Conservation (phyloP, 1,140 invertebrate genomes). For the Diuraphis noxia region DNA sequence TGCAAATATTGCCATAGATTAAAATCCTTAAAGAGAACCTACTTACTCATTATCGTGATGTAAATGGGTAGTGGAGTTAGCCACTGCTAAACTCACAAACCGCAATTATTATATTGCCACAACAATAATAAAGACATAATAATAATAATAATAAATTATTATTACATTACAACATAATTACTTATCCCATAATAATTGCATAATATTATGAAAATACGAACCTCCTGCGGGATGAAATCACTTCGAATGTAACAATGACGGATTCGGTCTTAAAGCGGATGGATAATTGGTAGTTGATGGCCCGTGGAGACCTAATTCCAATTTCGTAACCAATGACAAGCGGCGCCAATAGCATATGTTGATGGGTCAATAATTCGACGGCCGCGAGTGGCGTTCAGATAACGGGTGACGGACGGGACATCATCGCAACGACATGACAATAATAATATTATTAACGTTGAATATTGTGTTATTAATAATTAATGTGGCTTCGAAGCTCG, state of each 20-base stretch:
- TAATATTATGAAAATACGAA: neutral
- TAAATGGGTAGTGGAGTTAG: neutral
- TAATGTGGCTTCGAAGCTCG: too few relatives aligned
- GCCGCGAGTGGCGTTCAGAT: neutral
- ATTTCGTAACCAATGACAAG: neutral
- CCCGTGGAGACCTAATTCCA: neutral
- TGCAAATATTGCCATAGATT: neutral
- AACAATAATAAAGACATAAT: neutral
- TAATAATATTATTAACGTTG: neutral
- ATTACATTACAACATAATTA: neutral
- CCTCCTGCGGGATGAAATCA: neutral
- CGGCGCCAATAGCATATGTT: neutral
- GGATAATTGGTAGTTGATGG: neutral
- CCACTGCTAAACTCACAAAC: neutral
- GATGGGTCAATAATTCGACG: conserved; percentile 24
- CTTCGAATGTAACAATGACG: neutral
- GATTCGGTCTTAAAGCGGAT: neutral
- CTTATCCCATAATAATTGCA: neutral
- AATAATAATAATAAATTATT: too few relatives aligned
- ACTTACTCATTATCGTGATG: neutral
- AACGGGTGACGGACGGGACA: neutral
- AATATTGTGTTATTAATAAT: neutral
- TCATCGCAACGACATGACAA: neutral
- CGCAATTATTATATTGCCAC: neutral
- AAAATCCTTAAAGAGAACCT: neutral